Evolutionary conservation across 2,888 invertebrate species (phyloP).

Genomic region (Nemapogon koenigi): DNA sequence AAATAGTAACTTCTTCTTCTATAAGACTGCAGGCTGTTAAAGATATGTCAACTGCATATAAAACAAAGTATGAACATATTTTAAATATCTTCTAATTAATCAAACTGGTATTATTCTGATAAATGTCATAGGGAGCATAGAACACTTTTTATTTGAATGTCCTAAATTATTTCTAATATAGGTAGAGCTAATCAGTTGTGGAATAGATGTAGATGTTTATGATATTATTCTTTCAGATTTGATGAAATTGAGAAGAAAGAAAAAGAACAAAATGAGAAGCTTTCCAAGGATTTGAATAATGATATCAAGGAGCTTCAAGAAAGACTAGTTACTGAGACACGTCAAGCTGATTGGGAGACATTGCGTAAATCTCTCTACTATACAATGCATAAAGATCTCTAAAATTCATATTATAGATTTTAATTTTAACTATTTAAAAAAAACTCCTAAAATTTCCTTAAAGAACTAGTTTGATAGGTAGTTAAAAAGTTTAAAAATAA

Average conservation of each 20-base stretch:
- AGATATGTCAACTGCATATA: constrained; percentile 33
- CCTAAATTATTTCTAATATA: too few relatives aligned
- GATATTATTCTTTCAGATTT: constrained; percentile 25
- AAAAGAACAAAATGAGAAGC: constrained; percentile 30
- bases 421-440: too few relatives aligned
- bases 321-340: constrained; percentile 42
- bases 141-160: too few relatives aligned
- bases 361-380: constrained; percentile 38
- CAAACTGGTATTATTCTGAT: too few relatives aligned
- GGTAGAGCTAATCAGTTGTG: too few relatives aligned
- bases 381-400: constrained; percentile 45
- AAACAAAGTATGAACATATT: constrained; percentile 40
- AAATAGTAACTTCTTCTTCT: constrained; percentile 35
- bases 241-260: constrained; percentile 37
- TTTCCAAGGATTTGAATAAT: constrained; percentile 39
- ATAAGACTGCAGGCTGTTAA: constrained; percentile 36
- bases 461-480: too few relatives aligned
- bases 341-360: constrained; percentile 39
- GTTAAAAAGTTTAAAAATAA: too few relatives aligned
- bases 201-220: too few relatives aligned
- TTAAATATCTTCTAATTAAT: too few relatives aligned
- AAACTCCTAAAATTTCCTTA: too few relatives aligned
- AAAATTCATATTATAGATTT: constrained; percentile 16
- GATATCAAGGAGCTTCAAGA: constrained; percentile 40
- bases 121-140: too few relatives aligned